Conservation (phyloP, 2,888 invertebrate genomes). For the Linnaemya vulpina region DNA sequence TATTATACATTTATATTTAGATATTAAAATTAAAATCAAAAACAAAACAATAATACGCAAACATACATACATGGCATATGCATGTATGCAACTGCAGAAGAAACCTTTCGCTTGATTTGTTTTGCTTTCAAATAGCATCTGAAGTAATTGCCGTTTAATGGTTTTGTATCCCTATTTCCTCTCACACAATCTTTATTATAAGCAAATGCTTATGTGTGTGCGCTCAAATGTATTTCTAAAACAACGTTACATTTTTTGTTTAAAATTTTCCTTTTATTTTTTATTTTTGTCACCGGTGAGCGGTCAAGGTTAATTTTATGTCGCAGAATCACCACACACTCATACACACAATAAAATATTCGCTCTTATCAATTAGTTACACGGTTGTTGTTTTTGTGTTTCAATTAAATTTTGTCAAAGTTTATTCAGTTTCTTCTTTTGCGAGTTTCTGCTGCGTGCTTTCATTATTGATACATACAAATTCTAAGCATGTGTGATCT, state of each 20-base stretch:
- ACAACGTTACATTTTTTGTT: conserved; percentile 10
- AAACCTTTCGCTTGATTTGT: neutral
- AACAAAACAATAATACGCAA: neutral
- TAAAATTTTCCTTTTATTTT: conserved; percentile 18
- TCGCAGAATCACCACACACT: conserved; percentile 14
- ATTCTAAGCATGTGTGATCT: too few species aligned
- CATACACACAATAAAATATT: neutral
- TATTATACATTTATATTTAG: neutral
- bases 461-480: too few species aligned
- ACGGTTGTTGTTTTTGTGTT: conserved; percentile 3
- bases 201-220: neutral
- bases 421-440: neutral
- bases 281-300: conserved; percentile 1
- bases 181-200: neutral
- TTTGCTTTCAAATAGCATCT: neutral
- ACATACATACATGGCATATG: neutral
- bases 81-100: neutral
- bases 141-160: neutral
- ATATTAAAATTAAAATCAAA: neutral
- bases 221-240: neutral
- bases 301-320: conserved; percentile 66
- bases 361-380: conserved; percentile 27
- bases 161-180: neutral
- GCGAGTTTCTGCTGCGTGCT: neutral
- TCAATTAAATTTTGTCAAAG: conserved; percentile 13